Conservation (phyloP, 2,113 vertebrate species). For the Ptilonorhynchus violaceus region DNA sequence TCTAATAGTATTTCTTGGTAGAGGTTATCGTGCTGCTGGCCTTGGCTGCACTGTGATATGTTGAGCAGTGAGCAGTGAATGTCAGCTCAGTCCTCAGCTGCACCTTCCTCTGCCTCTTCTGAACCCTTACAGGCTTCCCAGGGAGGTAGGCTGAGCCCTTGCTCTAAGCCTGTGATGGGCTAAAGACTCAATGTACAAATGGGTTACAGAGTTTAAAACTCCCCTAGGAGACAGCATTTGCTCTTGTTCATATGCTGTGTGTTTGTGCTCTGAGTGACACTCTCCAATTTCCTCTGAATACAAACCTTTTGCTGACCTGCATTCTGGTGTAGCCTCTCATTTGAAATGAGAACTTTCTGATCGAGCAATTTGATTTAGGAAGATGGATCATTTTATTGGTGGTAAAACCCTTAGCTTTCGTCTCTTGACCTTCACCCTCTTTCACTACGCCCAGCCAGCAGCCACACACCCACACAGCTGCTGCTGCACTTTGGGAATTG, state of each 20-base stretch:
- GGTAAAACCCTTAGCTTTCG: background rate
- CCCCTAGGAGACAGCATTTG: fast-evolving
- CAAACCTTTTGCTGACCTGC: background rate
- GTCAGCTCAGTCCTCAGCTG: background rate
- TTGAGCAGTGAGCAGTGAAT: background rate
- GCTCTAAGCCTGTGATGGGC: background rate
- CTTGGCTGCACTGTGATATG: background rate
- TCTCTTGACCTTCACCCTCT: background rate
- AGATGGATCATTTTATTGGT: background rate
- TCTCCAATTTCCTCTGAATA: background rate
- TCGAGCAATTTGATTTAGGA: background rate
- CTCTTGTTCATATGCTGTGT: background rate
- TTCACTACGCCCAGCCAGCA: background rate
- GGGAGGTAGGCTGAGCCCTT: background rate
- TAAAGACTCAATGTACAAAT: background rate
- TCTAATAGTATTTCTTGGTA: background rate
- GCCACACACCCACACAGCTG: background rate
- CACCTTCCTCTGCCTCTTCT: background rate
- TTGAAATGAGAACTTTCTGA: background rate
- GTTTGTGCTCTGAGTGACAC: background rate
- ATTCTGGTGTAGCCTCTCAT: background rate
- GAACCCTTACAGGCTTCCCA: background rate
- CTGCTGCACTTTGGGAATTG: background rate
- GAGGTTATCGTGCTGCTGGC: background rate
- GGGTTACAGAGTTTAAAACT: background rate